Percentiles rank a stretch among this genome's conserved stretches.
These are phyloP conservation scores for Coreoperca whiteheadi DNA, from an alignment of 2,113 vertebrate species.

Conservation along the genomic window DNA sequence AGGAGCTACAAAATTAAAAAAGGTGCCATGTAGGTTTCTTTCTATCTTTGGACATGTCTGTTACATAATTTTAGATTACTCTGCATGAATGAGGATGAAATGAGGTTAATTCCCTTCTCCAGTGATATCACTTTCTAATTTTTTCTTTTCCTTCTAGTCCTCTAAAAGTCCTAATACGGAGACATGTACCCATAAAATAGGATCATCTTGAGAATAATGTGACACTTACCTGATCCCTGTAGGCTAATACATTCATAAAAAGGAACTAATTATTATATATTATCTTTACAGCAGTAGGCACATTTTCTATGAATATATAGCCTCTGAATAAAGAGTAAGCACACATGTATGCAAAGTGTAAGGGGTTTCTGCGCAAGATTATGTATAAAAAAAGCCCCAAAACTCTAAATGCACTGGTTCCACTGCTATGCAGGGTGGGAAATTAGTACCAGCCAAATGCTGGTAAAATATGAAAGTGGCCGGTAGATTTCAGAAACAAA, in stretches of 20 bases:
- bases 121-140: slow-evolving; percentile 30
- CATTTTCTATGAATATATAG: not conserved
- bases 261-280: slow-evolving; percentile 26
- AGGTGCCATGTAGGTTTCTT: slow-evolving; percentile 23
- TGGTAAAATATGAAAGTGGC: no score
- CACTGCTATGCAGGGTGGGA: not conserved
- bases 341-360: slow-evolving; percentile 11
- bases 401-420: not conserved
- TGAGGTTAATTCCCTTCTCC: slow-evolving; percentile 46
- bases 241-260: slow-evolving; percentile 27
- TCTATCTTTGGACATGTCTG: slow-evolving; percentile 41
- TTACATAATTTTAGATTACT: slow-evolving; percentile 56
- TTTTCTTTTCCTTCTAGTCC: slow-evolving; percentile 25
- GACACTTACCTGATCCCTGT: slow-evolving; percentile 3
- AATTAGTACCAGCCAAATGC: not conserved
- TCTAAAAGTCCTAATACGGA: slow-evolving; percentile 31
- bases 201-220: slow-evolving; percentile 29
- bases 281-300: slow-evolving; percentile 1
- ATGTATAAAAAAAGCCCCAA: no score
- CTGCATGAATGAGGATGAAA: slow-evolving; percentile 42
- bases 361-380: slow-evolving; percentile 12
- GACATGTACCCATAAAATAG: slow-evolving; percentile 40
- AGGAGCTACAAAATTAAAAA: not conserved
- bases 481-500: no score
- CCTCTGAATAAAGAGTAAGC: not conserved